phyloP scores from a whole-genome alignment of 1,140 invertebrate genomes.

The Drosophila sturtevanti region DNA sequence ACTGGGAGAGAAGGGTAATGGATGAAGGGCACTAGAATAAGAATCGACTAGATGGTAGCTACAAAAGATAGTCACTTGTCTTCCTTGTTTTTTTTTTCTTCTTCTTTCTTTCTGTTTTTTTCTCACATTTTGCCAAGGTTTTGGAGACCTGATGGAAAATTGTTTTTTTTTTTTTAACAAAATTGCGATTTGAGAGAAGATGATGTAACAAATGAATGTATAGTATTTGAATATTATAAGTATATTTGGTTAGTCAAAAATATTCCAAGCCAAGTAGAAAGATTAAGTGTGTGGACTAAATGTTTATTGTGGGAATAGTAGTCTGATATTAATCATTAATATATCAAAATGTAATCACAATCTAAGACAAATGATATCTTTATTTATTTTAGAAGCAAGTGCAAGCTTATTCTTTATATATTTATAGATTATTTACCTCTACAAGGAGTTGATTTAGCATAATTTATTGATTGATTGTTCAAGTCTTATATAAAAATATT shows the following conservation, averaged over 20 bases:
- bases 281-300: no score
- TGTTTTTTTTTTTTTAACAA: slow-evolving; percentile 7
- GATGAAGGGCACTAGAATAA: not conserved
- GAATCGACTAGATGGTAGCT: not conserved
- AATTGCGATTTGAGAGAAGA: slow-evolving; percentile 7
- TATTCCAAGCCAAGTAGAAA: not conserved
- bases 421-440: no score
- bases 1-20: not conserved
- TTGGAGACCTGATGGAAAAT: slow-evolving; percentile 25
- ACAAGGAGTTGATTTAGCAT: no score
- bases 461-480: no score
- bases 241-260: no score
- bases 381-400: no score
- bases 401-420: no score
- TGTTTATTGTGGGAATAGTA: no score
- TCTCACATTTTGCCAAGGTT: slow-evolving; percentile 5
- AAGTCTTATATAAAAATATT: no score
- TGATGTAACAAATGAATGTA: not conserved
- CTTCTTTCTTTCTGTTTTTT: not conserved
- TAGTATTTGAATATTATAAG: not conserved
- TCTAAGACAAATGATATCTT: no score
- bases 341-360: no score
- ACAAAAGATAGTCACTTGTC: not conserved
- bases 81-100: not conserved
- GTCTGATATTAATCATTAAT: no score